Base-by-base conservation (phyloP, 1,140 invertebrate genomes). In the Brachystomella parvula region DNA sequence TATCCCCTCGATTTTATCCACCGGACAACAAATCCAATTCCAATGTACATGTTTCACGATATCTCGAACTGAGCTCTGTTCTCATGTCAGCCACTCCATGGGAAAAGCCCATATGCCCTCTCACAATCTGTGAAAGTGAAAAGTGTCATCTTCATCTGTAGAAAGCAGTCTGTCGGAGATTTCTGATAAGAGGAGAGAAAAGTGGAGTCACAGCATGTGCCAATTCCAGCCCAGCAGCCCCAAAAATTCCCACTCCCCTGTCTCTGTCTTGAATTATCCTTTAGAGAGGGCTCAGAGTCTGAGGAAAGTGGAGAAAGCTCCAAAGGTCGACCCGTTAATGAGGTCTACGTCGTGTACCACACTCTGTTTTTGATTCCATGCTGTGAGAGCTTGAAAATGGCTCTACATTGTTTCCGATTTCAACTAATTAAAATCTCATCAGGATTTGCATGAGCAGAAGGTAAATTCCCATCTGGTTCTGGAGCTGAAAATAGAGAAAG, bases 71-170 rank as follows among this genome's bases (percentile, higher is more conserved):
- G n/a, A n/a, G n/a, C n/a, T n/a, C n/a, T n/a, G n/a, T n/a, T n/a
- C n/a, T n/a, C n/a, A n/a, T n/a, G n/a, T n/a, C n/a, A n/a, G n/a
- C n/a, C 49, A 24, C 6, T 26, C 49, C 9, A 24, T 6, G 12
- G 12, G 3, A 9, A 53, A 53, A 9, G 9, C 24, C 12, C 49
- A 6, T 24, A 24, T 53, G 12, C 49, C 49, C 12, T 12, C 49
- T 6, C 24, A 9, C 15, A 17, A 53, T 12, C 49, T 6, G 15
- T 53, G 49, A 53, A 53, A 53, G 49, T 53, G 49, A 39, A 39
- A 39, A 39, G 35, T 39, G 35, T 53, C 49, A 53, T 53, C 49
- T 53, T 53, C 49, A 53, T 53, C 49, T 26, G 49, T n/a, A n/a
- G n/a, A n/a, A 26, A 53, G 3, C 49, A 53, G 21, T 17, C 24